Base-by-base conservation (phyloP, 2,113 vertebrate species). In the Mus musculus region DNA sequence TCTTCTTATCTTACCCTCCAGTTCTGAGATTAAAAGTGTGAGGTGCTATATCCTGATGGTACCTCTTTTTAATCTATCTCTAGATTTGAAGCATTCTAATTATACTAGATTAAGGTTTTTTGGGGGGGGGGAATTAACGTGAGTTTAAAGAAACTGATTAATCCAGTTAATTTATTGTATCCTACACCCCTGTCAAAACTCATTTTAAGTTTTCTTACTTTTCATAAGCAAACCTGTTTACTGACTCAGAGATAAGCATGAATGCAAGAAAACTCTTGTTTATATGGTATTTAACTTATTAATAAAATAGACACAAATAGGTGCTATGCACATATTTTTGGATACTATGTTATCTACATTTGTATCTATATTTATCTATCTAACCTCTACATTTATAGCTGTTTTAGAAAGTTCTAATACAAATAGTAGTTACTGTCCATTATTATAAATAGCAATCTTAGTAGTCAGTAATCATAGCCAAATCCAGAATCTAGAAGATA, bases 401-500 rank as follows among this genome's bases (percentile, higher is more conserved):
- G 28, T 85, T 81, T 73, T 3, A 95, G 20, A 93, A 95, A 81
- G 42, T 46, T 65, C 13, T 88, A 12, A 13, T 84, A n/a, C 20
- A 96, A 46, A 94, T 73, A 88, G 5, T 84, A 80, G 13, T 76
- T 84, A 84, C 49, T 88, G 6, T 13, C 5, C 67, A 89, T 93
- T 52, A 89, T 71, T 33, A 94, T n/a, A 96, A 96, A 61, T 88
- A 95, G 54, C 1, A 54, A 1, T 63, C 54, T 77, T 87, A 86
- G 16, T 28, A 89, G 39, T 88, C 67, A 84, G 11, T 86, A 49
- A 85, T 88, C 49, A 90, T 63, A 85, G 61, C 56, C 72, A 94
- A 91, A 67, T 11, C 93, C 73, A 76, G 65, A 93, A 95, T 87
- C 42, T 77, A 93, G 73, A 95, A 28, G 42, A 91, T 39, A 10